Percentiles rank a stretch among this genome's conserved stretches.
These are phyloP conservation scores for Melanerpes formicivorus DNA, from an alignment of 2,113 vertebrate genomes.

Conservation along the genomic window DNA sequence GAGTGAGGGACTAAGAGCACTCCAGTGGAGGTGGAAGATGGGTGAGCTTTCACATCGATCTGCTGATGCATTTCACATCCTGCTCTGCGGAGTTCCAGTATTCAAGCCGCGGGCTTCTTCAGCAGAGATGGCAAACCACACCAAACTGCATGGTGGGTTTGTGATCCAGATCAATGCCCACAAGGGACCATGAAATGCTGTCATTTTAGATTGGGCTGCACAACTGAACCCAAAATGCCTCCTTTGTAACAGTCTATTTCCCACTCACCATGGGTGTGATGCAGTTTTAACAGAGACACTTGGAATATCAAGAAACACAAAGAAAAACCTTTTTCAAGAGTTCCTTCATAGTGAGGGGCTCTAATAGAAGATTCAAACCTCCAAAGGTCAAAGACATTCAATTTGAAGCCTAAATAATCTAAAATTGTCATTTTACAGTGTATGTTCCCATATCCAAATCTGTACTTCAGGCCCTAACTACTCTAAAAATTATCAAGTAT, in stretches of 20 bases:
- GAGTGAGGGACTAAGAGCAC: neutral
- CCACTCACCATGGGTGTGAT: neutral
- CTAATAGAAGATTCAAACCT: neutral
- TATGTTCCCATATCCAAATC: neutral
- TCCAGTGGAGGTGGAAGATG: neutral
- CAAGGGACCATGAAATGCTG: rapidly evolving
- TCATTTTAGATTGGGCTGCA: neutral
- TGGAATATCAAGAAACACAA: neutral
- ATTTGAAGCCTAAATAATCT: neutral
- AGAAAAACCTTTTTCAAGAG: neutral
- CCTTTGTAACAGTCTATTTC: neutral
- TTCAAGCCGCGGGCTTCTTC: neutral
- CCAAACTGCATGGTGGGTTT: neutral
- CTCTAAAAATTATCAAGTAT: neutral
- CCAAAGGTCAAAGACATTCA: neutral
- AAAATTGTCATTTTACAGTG: neutral
- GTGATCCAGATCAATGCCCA: neutral
- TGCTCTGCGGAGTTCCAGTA: neutral
- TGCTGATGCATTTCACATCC: neutral
- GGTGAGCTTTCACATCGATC: neutral
- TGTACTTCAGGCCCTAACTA: neutral
- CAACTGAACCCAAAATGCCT: neutral
- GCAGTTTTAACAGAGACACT: neutral
- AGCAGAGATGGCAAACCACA: neutral
- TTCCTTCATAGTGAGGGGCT: neutral